phyloP scores from a whole-genome alignment of 2,797 vertebrate genomes.

The Mareca penelope region DNA sequence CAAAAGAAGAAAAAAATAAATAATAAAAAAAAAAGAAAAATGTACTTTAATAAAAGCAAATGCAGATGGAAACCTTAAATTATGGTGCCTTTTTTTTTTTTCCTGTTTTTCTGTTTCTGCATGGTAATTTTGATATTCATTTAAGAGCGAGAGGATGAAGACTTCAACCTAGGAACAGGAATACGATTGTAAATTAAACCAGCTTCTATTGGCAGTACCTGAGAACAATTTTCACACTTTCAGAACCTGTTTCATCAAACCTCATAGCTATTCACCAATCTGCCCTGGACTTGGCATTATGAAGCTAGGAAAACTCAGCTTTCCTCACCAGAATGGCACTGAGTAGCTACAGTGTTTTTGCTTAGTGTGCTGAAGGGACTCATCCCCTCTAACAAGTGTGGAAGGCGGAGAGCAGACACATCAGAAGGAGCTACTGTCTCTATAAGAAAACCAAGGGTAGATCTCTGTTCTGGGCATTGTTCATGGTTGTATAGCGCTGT shows the following conservation, averaged over 20 bases:
- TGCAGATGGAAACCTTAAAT: neutral
- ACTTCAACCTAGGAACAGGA: neutral
- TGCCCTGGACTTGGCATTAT: neutral
- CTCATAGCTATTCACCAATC: neutral
- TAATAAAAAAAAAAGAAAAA: neutral
- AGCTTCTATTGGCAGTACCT: neutral
- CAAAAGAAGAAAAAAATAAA: neutral
- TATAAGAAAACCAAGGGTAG: neutral
- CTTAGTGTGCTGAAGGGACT: neutral
- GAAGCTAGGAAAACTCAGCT: neutral
- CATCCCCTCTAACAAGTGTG: neutral
- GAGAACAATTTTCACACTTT: neutral
- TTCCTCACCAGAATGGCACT: neutral
- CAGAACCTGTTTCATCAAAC: neutral
- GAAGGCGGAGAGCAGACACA: neutral
- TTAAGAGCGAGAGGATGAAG: neutral
- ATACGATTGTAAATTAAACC: neutral
- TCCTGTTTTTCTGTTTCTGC: neutral
- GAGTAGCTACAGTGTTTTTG: fast-evolving
- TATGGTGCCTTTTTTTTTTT: neutral
- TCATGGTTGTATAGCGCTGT: neutral
- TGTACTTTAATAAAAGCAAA: neutral
- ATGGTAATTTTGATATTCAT: neutral
- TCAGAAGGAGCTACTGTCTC: neutral
- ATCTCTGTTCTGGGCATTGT: neutral